Evolutionary conservation across 2,888 invertebrate species (phyloP), one percentile per base, ranked within the genome.

Genomic region (Cyclophora punctaria): DNA sequence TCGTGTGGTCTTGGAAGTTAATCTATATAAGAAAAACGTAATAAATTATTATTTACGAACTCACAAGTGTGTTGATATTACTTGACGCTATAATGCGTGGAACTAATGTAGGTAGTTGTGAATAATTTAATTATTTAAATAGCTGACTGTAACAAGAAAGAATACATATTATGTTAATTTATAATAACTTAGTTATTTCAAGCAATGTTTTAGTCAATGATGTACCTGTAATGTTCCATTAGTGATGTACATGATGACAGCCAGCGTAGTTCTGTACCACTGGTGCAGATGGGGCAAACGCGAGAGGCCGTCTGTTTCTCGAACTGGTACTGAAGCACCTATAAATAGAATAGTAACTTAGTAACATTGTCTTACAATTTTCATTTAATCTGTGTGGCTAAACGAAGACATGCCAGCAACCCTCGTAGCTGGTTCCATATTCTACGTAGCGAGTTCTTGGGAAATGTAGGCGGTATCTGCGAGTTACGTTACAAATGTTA

Each of bases 1-100:
- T 99, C 48, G 97, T 95, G 83, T 99, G 99, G 81, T 99, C 99
- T 79, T 96, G 95, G 90, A 98, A 98, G 83, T 98, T 98, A 49
- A 98, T 94, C 97, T 98, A 53, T 86, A 89, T 50, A 51, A 3
- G 34, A 48, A 53, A 20, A 20, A 20, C 20, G 20, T 20, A 20
- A 20, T 20, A 20, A 20, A 20, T 20, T 20, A 20, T 20, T 20
- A 20, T 20, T 20, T 20, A 20, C 20, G 20, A 20, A 20, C 20
- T 20, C 20, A 4, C 4, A 5, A 35, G 3, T 42, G 5, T 45
- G 20, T 20, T 20, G 20, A 20, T 20, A 20, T 20, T 20, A 20
- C 20, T 20, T 41, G 7, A 3, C 41, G 41, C 41, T 3, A 41
- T 7, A 41, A 7, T 3, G 3, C n/a, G n/a, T 41, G 7, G 7